phyloP scores from a whole-genome alignment of 1,140 invertebrate species.

The Plectrocnemia conspersa region DNA sequence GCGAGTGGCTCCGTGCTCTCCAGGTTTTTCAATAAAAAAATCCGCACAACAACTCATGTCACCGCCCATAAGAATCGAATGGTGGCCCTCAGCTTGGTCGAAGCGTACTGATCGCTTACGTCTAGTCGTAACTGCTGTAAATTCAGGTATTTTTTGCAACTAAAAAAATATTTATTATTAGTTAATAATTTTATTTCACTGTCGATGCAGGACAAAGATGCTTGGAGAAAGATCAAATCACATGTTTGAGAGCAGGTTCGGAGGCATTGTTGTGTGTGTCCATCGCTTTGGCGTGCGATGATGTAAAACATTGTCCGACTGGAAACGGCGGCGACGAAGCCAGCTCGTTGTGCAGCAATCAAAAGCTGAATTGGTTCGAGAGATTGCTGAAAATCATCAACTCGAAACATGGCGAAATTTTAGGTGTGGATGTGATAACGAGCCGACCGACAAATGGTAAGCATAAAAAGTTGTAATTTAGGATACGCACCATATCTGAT shows the following conservation, averaged over 20 bases:
- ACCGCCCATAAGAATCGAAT: conserved; percentile 29
- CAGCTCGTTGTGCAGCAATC: conserved; percentile 43
- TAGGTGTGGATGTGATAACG: conserved; percentile 24
- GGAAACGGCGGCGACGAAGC: conserved; percentile 50
- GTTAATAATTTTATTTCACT: neutral
- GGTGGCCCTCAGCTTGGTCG: conserved; percentile 27
- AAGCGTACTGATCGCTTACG: conserved; percentile 25
- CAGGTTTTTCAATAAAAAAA: conserved; percentile 6
- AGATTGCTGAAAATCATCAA: conserved; percentile 40
- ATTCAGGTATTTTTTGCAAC: conserved; percentile 21
- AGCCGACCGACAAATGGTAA: conserved; percentile 27
- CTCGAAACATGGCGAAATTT: conserved; percentile 37
- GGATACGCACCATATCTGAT: neutral
- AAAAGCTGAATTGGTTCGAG: conserved; percentile 41
- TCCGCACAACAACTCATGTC: conserved; percentile 22
- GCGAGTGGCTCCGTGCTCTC: conserved; percentile 23
- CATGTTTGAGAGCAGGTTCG: conserved; percentile 32
- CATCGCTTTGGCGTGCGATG: conserved; percentile 51
- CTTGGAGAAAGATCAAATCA: conserved; percentile 20
- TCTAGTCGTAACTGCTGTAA: conserved; percentile 29
- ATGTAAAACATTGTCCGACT: conserved; percentile 51
- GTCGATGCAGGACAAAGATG: conserved; percentile 25
- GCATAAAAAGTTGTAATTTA: conserved; percentile 7
- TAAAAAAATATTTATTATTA: neutral
- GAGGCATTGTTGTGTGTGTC: conserved; percentile 51